These are phyloP conservation scores for Morone chrysops DNA, from an alignment of 2,113 vertebrate species.

Conservation along the genomic window DNA sequence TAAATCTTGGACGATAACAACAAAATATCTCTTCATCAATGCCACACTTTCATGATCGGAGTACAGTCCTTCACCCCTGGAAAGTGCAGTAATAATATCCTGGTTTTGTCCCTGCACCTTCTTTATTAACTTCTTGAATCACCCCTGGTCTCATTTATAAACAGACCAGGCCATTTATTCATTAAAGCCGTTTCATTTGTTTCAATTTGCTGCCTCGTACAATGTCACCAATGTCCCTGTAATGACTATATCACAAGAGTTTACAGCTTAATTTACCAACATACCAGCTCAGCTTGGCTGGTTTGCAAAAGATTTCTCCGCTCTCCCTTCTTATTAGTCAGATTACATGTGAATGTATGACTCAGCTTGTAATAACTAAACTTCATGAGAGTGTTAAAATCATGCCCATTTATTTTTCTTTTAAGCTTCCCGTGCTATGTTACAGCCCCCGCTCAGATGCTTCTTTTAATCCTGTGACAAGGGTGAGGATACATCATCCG, in stretches of 20 bases:
- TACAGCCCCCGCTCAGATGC: background rate
- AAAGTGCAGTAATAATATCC: conserved; percentile 41
- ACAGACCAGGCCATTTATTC: conserved; percentile 49
- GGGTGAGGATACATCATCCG: conserved; percentile 1
- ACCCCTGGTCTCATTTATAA: conserved; percentile 50
- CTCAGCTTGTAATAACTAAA: conserved; percentile 49
- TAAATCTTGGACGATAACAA: conserved; percentile 60
- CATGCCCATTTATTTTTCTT: conserved; percentile 28
- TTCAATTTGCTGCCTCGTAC: conserved; percentile 56
- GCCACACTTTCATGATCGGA: conserved; percentile 47
- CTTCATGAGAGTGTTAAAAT: conserved; percentile 48
- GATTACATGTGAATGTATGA: conserved; percentile 50
- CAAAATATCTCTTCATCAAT: conserved; percentile 67
- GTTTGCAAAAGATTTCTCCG: conserved; percentile 37
- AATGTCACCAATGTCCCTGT: conserved; percentile 51
- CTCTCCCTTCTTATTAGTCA: conserved; percentile 57
- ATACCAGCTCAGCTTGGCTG: conserved; percentile 28
- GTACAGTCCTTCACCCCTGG: conserved; percentile 46
- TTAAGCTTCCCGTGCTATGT: background rate
- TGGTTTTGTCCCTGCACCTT: conserved; percentile 20
- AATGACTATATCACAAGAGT: conserved; percentile 45
- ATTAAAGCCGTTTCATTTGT: conserved; percentile 61
- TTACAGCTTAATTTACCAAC: conserved; percentile 56
- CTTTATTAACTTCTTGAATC: conserved; percentile 57
- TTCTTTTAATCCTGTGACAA: conserved; percentile 17